Conservation (phyloP, 2,113 vertebrate genomes). For the Phylloscopus whistleri region DNA sequence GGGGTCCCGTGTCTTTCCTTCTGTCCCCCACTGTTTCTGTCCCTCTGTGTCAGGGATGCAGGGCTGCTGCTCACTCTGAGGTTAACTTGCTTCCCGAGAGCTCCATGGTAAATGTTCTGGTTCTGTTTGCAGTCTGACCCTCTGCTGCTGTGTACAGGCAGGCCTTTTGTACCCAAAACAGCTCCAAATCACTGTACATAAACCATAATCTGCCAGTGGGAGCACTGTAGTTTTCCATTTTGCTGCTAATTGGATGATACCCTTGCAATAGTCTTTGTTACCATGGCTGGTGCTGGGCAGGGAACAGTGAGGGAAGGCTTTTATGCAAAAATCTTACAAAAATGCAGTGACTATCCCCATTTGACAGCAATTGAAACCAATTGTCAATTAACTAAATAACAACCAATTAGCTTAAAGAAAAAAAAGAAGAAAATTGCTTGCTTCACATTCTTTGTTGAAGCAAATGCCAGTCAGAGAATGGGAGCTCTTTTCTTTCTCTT, state of each 20-base stretch:
- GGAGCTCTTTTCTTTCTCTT: background rate
- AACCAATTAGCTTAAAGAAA: constrained; percentile 33
- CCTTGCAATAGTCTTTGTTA: constrained; percentile 7
- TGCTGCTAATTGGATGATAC: constrained; percentile 58
- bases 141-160: background rate
- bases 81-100: background rate
- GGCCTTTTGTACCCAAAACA: constrained; percentile 23
- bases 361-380: constrained; percentile 48
- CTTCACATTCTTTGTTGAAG: constrained; percentile 25
- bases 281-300: background rate
- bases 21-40: background rate
- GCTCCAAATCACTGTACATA: constrained; percentile 44
- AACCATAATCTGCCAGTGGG: constrained; percentile 28
- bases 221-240: constrained; percentile 37
- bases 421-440: constrained; percentile 10
- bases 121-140: constrained; percentile 6
- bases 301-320: background rate
- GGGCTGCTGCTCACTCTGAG: background rate
- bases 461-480: background rate
- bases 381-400: constrained; percentile 44
- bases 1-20: background rate
- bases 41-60: background rate
- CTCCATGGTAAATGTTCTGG: background rate
- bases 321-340: constrained; percentile 13
- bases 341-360: background rate